These are phyloP conservation scores for Nymphicus hollandicus DNA, from an alignment of 2,113 vertebrate species.

Conservation along the genomic window DNA sequence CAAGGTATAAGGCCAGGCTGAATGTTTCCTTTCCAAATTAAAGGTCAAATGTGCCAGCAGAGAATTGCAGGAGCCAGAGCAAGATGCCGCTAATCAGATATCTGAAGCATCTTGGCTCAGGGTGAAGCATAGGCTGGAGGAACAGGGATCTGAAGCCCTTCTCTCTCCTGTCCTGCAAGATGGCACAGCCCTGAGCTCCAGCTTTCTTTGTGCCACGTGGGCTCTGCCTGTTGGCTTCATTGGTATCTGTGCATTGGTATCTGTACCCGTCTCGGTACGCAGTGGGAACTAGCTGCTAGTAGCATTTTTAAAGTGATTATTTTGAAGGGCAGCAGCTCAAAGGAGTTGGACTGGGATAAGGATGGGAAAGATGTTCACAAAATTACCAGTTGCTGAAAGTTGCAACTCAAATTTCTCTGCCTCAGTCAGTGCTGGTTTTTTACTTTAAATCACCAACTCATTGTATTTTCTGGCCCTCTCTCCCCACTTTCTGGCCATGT, in stretches of 20 bases:
- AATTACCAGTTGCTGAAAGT: not conserved
- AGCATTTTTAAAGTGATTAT: not conserved
- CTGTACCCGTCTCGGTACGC: not conserved
- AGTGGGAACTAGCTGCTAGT: not conserved
- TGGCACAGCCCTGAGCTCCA: not conserved
- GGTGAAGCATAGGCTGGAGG: accelerated
- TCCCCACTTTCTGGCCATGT: not conserved
- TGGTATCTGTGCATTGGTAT: not conserved
- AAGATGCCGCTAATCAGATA: not conserved
- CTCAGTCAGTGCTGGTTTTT: not conserved
- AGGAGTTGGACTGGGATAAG: not conserved
- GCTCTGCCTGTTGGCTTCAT: not conserved
- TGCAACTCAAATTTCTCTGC: not conserved
- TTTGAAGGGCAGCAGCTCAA: not conserved
- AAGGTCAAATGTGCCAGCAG: not conserved
- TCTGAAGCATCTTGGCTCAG: not conserved
- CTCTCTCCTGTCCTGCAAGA: not conserved
- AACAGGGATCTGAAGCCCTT: not conserved
- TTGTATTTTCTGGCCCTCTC: not conserved
- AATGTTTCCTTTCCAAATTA: not conserved
- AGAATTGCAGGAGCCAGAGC: not conserved
- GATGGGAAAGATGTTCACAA: not conserved
- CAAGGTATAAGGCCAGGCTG: not conserved
- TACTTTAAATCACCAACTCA: not conserved
- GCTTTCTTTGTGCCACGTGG: not conserved